Evolutionary conservation across 2,797 vertebrate genomes (phyloP), one percentile per base, ranked within the genome.

Genomic region (Crax fasciolata): DNA sequence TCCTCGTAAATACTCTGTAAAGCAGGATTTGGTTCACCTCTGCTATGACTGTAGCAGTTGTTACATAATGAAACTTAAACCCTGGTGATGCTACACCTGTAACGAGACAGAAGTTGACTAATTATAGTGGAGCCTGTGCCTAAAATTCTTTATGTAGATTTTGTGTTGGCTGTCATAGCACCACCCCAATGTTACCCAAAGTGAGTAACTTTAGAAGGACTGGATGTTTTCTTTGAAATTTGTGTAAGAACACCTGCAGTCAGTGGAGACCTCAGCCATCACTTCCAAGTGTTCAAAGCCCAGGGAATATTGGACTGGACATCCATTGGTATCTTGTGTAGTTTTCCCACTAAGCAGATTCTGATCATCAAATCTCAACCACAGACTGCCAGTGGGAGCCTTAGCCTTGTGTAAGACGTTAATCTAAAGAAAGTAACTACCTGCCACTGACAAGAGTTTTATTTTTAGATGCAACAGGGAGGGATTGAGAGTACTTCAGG

Each of bases 1-100:
- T 49, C 23, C 16, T 58, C 55, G 52, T 84, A 71, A 82, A 75
- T 90, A 25, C 48, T 74, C n/a, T 28, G 83, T 90, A 68, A 95
- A 93, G 66, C 83, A 92, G 94, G 92, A 83, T 93, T 96, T 91
- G 80, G 44, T 76, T 96, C 43, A 44, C 63, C 74, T 87, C 58
- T 66, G 84, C 75, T 51, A 4, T 94, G 94, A 80, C 52, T 93
- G 57, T 83, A 73, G 72, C 75, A 89, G 88, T 35, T 79, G 74
- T 96, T 96, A 91, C 63, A 81, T 95, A 94, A 95, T 86, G 87
- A 89, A 92, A 89, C 70, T 70, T 92, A 89, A 93, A 89, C 82
- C 84, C 66, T 43, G 18, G 54, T 66, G 88, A 81, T 93, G 76
- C 82, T 95, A 62, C 74, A 91, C 80, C 90, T 94, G 87, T 84